Evolutionary conservation across 1,140 invertebrate species (phyloP).

Genomic region (Littorina saxatilis): DNA sequence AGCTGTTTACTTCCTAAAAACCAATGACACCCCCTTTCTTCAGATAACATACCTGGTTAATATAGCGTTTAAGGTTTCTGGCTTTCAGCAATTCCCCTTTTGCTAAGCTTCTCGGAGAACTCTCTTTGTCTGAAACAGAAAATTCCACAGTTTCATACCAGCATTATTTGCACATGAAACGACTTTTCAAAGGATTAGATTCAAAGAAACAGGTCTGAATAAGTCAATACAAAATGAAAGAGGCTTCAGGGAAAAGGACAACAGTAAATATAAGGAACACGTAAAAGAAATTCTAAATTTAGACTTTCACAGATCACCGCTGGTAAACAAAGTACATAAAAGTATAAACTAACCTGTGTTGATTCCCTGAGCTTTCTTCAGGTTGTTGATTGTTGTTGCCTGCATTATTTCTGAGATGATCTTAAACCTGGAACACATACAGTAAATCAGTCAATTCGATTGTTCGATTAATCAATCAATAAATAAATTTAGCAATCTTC

Average conservation of each 20-base stretch:
- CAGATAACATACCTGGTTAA: constrained; percentile 79
- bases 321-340: no score
- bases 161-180: constrained; percentile 3
- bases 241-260: not conserved
- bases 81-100: constrained; percentile 78
- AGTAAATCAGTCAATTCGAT: no score
- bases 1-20: no score
- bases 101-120: constrained; percentile 68
- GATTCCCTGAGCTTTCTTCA: constrained; percentile 89
- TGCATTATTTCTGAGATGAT: constrained; percentile 95
- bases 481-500: no score
- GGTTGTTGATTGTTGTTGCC: constrained; percentile 91
- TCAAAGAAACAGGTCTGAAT: no score
- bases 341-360: constrained; percentile 78
- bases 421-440: constrained; percentile 81
- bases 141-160: no score
- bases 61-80: constrained; percentile 78
- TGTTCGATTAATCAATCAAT: no score
- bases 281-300: no score
- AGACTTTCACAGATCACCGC: no score
- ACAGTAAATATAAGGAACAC: no score
- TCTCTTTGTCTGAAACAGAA: constrained; percentile 53
- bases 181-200: constrained; percentile 5
- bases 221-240: not conserved
- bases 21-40: not conserved